phyloP scores from a whole-genome alignment of 2,888 invertebrate genomes.

The Brachyptera putata region DNA sequence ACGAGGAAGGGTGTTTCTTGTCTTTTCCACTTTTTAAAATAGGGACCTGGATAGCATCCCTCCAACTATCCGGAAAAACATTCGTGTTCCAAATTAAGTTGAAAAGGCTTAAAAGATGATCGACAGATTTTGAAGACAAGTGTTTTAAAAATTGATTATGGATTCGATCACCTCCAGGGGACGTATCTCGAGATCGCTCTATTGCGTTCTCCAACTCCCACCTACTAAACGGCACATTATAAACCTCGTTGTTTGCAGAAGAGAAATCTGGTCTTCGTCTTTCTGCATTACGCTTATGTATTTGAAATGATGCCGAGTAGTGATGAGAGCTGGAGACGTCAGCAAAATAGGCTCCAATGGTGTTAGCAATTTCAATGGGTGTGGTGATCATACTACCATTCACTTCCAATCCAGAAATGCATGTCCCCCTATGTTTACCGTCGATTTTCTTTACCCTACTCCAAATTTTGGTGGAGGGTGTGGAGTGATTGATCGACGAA shows the following conservation, averaged over 20 bases:
- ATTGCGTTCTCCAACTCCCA: slow-evolving; percentile 9
- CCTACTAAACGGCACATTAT: slow-evolving; percentile 10
- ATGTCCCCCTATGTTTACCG: background rate
- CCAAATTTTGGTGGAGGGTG: background rate
- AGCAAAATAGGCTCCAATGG: background rate
- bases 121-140: background rate
- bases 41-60: slow-evolving; percentile 1
- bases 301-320: background rate
- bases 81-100: slow-evolving; percentile 2
- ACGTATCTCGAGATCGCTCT: background rate
- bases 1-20: slow-evolving; percentile 17
- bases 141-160: slow-evolving; percentile 9
- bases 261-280: background rate
- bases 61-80: slow-evolving; percentile 17
- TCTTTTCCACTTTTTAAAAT: slow-evolving; percentile 16
- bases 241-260: background rate
- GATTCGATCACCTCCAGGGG: slow-evolving; percentile 17
- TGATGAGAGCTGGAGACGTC: background rate
- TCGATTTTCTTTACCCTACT: background rate
- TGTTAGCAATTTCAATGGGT: background rate
- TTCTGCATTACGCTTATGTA: background rate
- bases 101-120: background rate
- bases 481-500: background rate
- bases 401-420: background rate
- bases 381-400: background rate